Evolutionary conservation across 1,140 invertebrate species (phyloP), one percentile per base, ranked within the genome.

Genomic region (Drosophila bipectinata): DNA sequence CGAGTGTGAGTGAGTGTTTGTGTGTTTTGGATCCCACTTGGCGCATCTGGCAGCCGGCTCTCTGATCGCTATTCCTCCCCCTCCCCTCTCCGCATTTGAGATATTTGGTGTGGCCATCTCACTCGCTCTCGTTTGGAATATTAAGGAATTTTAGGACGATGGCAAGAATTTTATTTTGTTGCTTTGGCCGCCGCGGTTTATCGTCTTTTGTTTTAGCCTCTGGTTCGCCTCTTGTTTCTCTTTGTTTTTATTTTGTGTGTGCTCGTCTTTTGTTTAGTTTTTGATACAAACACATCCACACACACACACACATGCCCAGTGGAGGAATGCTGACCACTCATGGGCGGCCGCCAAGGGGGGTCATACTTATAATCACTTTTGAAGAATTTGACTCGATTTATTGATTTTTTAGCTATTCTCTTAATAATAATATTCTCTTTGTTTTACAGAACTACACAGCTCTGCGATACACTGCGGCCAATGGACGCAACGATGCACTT

Each of bases 111-210:
- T 2, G 41, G 59, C 61, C 55, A 28, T 80, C 47, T 54, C 39
- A 30, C 54, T 58, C 49, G 59, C 72, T 49, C 80, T 24, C 41
- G 10, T 45, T 58, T 30, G 89, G 77, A 79, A 79, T 89, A 84
- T 90, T 77, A 74, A 37, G 87, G 87, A 90, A 90, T 90, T 90
- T 88, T 67, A 67, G 59, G 80, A 76, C 77, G 88, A 90, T 77
- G 88, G 79, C 72, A 90, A 83, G 88, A 90, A 90, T 90, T 90
- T 90, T 57, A 77, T 87, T 79, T 72, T 63, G 78, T 82, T 85
- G 78, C 82, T 82, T 87, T 87, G 68, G 51, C 58, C 78, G 64
- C 73, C 32, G 66, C 48, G 58, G 81, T 87, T 87, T 74, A 72
- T 81, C 21, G 58, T 45, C 82, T 87, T 85, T 82, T 83, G 84